These are phyloP conservation scores for Sphenopsis melanotis DNA, from an alignment of 2,797 vertebrate genomes.

Conservation along the genomic window DNA sequence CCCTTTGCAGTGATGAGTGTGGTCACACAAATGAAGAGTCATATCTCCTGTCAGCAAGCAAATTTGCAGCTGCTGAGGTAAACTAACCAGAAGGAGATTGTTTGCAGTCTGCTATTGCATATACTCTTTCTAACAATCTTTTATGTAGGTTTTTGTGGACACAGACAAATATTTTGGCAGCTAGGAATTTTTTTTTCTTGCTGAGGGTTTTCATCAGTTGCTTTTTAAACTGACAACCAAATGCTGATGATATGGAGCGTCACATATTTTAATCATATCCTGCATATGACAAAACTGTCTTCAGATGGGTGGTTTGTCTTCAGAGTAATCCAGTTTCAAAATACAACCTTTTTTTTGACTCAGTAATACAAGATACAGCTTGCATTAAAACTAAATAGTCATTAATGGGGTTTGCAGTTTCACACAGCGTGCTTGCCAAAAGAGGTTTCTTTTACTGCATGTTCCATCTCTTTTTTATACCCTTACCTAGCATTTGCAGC, in stretches of 20 bases:
- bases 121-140: neutral
- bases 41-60: neutral
- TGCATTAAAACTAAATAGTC: accelerated
- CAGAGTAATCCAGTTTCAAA: neutral
- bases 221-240: neutral
- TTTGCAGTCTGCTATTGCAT: neutral
- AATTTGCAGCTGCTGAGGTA: neutral
- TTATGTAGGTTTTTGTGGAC: neutral
- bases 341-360: neutral
- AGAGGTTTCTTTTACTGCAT: neutral
- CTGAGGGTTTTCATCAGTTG: neutral
- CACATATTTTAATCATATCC: neutral
- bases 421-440: neutral
- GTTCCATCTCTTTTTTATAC: neutral
- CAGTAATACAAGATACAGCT: neutral
- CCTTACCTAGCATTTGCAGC: neutral
- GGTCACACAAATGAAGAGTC: neutral
- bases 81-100: neutral
- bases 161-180: neutral
- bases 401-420: neutral
- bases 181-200: neutral
- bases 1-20: neutral
- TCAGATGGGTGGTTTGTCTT: neutral
- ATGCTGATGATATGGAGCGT: neutral
- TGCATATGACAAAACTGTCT: neutral